A percentile compares a stretch with the other conserved stretches of the same genome.
phyloP scores from a whole-genome alignment of 2,797 vertebrate species.

The Amblyopsis hoosieri region DNA sequence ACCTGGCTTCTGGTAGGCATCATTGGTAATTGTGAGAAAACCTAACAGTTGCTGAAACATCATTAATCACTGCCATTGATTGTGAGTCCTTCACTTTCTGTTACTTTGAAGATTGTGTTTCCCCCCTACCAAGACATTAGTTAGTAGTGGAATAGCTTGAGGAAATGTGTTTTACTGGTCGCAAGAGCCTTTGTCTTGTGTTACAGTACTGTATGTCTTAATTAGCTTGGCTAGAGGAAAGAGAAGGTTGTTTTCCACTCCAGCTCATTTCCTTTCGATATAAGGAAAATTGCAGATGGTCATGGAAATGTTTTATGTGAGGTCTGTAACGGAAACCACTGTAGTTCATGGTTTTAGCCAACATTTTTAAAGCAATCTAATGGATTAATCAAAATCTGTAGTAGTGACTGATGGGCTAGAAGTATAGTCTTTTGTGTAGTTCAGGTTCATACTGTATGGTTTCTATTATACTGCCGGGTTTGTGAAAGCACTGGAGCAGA shows the following conservation, averaged over 20 bases:
- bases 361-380: no score
- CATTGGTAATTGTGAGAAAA: slow-evolving; percentile 2
- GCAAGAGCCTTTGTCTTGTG: slow-evolving; percentile 19
- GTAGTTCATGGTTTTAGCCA: no score
- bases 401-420: not conserved
- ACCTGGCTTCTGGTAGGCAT: not conserved
- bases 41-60: slow-evolving; percentile 5
- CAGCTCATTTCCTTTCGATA: slow-evolving; percentile 22
- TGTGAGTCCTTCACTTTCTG: slow-evolving; percentile 13
- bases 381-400: no score
- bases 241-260: slow-evolving; percentile 26
- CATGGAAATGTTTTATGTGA: not conserved
- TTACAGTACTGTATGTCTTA: slow-evolving; percentile 20
- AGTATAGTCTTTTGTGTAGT: not conserved
- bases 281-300: not conserved
- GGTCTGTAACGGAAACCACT: no score
- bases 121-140: not conserved
- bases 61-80: not conserved
- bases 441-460: no score
- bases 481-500: no score
- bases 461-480: no score
- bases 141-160: slow-evolving; percentile 3
- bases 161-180: slow-evolving; percentile 15
- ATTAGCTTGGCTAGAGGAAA: slow-evolving; percentile 42
- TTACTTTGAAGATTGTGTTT: not conserved